These are phyloP conservation scores for Eupsilia transversa DNA, from an alignment of 2,888 invertebrate species.

Conservation along the genomic window DNA sequence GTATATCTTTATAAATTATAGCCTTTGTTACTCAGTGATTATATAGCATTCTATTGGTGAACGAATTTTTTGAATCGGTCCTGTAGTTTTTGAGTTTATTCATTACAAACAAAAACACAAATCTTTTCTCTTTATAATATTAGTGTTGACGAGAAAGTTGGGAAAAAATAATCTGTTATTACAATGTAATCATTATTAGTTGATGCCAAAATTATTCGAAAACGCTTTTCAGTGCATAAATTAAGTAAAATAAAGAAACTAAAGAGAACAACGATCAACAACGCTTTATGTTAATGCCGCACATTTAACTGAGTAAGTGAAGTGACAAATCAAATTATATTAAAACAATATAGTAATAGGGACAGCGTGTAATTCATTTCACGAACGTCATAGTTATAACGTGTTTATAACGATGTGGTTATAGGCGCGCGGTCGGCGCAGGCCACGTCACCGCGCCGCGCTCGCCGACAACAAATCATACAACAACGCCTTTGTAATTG, in stretches of 20 bases:
- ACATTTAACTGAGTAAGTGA: not conserved
- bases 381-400: constrained; percentile 33
- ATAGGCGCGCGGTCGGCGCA: constrained; percentile 25
- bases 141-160: not conserved
- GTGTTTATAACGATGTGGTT: constrained; percentile 62
- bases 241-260: not conserved
- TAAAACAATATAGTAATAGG: constrained; percentile 35
- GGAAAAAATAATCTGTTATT: not conserved
- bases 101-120: no score
- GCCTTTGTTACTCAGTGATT: no score
- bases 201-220: not conserved
- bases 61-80: no score
- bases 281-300: not conserved
- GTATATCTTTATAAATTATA: no score
- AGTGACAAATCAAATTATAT: constrained; percentile 14
- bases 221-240: not conserved
- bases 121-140: no score
- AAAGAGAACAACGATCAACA: not conserved
- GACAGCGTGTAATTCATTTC: constrained; percentile 31
- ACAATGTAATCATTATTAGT: no score
- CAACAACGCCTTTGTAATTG: constrained; percentile 64
- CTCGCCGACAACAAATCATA: constrained; percentile 43
- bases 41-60: no score
- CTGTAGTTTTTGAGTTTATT: no score
- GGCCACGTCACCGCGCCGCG: constrained; percentile 9